Conservation (phyloP, 2,888 invertebrate genomes). For the Drosophila testacea region DNA sequence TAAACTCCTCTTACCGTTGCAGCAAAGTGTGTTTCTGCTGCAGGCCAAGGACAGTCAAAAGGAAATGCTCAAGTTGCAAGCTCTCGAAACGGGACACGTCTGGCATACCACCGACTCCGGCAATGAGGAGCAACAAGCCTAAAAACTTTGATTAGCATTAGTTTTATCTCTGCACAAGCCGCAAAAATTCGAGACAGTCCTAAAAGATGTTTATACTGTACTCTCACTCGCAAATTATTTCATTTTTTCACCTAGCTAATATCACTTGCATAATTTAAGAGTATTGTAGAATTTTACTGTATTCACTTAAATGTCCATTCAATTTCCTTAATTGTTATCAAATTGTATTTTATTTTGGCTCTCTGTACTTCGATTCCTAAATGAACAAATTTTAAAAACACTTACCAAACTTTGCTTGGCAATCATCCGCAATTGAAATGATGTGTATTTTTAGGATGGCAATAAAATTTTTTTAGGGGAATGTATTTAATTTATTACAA, state of each 20-base stretch:
- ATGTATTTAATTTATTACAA: neutral
- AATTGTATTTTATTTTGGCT: constrained; percentile 7
- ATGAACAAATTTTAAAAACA: neutral
- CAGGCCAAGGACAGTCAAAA: constrained; percentile 91
- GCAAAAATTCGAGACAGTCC: constrained; percentile 20
- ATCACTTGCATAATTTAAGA: constrained; percentile 55
- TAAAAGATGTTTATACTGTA: neutral
- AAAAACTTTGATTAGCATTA: constrained; percentile 24
- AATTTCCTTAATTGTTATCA: constrained; percentile 6
- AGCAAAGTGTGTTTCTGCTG: constrained; percentile 93
- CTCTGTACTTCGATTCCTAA: constrained; percentile 53
- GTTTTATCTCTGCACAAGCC: constrained; percentile 24
- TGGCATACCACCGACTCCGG: constrained; percentile 66
- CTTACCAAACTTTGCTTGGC: neutral
- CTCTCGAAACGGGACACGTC: constrained; percentile 81
- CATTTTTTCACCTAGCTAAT: constrained; percentile 58
- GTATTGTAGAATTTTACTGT: constrained; percentile 23
- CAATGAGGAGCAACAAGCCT: constrained; percentile 64
- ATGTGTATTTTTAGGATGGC: neutral
- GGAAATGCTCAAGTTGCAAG: constrained; percentile 83
- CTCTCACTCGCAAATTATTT: neutral
- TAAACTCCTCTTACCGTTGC: constrained; percentile 28
- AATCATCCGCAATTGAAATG: neutral
- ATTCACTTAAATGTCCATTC: neutral
- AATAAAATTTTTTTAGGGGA: neutral